Evolutionary conservation across 2,888 invertebrate genomes (phyloP).

Genomic region (Stegana nigrithorax): DNA sequence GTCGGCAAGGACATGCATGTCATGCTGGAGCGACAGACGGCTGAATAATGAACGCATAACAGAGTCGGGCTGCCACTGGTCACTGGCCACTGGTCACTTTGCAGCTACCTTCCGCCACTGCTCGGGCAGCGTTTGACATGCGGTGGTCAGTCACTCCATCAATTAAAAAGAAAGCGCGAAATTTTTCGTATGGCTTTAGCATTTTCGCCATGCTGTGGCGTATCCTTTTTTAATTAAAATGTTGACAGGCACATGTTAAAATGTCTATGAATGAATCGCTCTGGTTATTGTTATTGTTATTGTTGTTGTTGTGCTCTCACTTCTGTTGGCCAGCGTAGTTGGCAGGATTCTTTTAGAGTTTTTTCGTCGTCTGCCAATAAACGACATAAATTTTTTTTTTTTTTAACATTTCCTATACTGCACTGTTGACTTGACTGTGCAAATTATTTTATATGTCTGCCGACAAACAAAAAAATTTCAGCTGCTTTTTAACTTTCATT

Average conservation of each 20-base stretch:
- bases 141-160: constrained; percentile 30
- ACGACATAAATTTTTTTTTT: not conserved
- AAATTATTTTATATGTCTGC: too few species aligned
- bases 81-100: constrained; percentile 30
- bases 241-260: constrained; percentile 68
- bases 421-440: too few species aligned
- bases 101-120: not conserved
- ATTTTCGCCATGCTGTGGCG: constrained; percentile 41
- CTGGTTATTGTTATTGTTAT: not conserved
- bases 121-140: not conserved
- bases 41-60: too few species aligned
- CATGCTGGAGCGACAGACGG: not conserved
- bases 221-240: constrained; percentile 70
- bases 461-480: too few species aligned
- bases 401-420: not conserved
- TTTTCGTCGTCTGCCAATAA: not conserved
- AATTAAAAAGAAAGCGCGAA: constrained; percentile 57
- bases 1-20: constrained; percentile 17
- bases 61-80: not conserved
- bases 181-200: constrained; percentile 52
- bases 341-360: too few species aligned
- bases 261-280: constrained; percentile 30
- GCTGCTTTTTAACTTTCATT: too few species aligned
- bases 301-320: not conserved
- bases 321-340: too few species aligned